phyloP scores from a whole-genome alignment of 2,888 invertebrate species.

The Cremastobaeus sp. region DNA sequence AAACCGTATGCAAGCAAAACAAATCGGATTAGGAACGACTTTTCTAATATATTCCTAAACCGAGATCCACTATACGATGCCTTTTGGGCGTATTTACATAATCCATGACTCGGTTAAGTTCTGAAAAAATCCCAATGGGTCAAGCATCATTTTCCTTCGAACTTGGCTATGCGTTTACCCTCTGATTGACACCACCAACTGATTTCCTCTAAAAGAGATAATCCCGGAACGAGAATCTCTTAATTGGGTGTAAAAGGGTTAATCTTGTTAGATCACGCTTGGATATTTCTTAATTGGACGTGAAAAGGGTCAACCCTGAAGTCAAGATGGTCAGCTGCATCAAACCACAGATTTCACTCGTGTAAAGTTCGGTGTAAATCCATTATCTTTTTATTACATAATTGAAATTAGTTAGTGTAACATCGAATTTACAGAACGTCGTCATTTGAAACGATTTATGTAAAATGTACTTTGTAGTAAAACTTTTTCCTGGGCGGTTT shows the following conservation, averaged over 20 bases:
- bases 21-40: slow-evolving; percentile 23
- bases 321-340: slow-evolving; percentile 19
- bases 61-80: slow-evolving; percentile 24
- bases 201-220: slow-evolving; percentile 41
- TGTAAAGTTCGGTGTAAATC: too few species aligned
- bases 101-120: slow-evolving; percentile 23
- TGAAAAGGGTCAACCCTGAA: slow-evolving; percentile 32
- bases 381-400: neutral
- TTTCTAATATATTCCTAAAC: slow-evolving; percentile 39
- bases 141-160: slow-evolving; percentile 30
- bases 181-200: slow-evolving; percentile 38
- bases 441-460: too few species aligned
- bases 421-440: too few species aligned
- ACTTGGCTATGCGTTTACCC: slow-evolving; percentile 26
- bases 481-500: too few species aligned
- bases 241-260: slow-evolving; percentile 55
- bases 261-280: slow-evolving; percentile 40
- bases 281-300: slow-evolving; percentile 38
- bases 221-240: slow-evolving; percentile 23
- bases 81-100: slow-evolving; percentile 35
- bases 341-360: neutral
- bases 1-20: slow-evolving; percentile 21
- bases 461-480: too few species aligned
- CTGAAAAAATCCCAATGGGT: slow-evolving; percentile 5
- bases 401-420: too few species aligned